Evolutionary conservation across 2,797 vertebrate genomes (phyloP).

Genomic region (Enoplosus armatus): DNA sequence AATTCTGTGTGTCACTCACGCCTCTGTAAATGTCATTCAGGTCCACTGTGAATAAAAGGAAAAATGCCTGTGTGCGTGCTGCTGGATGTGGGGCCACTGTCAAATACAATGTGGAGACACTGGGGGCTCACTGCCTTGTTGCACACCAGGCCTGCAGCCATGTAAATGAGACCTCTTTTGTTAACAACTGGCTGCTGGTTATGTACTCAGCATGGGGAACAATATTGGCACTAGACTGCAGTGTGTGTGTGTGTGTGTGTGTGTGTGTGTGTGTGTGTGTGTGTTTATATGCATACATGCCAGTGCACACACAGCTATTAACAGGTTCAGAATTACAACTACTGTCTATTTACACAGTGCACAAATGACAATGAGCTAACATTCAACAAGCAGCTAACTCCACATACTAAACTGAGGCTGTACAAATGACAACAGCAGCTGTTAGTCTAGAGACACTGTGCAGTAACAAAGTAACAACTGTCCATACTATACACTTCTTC

Average conservation of each 20-base stretch:
- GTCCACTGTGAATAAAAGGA: slow-evolving; percentile 15
- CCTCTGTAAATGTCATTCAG: slow-evolving; percentile 52
- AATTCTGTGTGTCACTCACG: slow-evolving; percentile 31
- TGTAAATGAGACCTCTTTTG: slow-evolving; percentile 57
- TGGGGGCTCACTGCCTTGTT: slow-evolving; percentile 14
- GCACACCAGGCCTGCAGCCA: slow-evolving; percentile 36
- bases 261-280: neutral
- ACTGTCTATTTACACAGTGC: neutral
- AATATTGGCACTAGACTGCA: slow-evolving; percentile 23
- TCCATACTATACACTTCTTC: neutral
- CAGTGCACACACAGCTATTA: slow-evolving; percentile 8
- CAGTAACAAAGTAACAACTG: too few relatives aligned
- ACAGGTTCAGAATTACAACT: slow-evolving; percentile 11
- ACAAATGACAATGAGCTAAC: slow-evolving; percentile 22
- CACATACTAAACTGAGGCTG: neutral
- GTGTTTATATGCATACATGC: neutral
- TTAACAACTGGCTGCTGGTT: slow-evolving; percentile 46
- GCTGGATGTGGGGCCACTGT: slow-evolving; percentile 40
- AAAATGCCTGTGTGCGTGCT: slow-evolving; percentile 22
- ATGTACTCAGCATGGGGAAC: slow-evolving; percentile 48
- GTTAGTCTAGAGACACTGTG: neutral
- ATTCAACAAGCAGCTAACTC: neutral
- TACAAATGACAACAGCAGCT: neutral
- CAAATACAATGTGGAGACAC: slow-evolving; percentile 50
- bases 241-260: neutral